Conservation (phyloP, 2,888 invertebrate genomes). For the Drosophila affinis region DNA sequence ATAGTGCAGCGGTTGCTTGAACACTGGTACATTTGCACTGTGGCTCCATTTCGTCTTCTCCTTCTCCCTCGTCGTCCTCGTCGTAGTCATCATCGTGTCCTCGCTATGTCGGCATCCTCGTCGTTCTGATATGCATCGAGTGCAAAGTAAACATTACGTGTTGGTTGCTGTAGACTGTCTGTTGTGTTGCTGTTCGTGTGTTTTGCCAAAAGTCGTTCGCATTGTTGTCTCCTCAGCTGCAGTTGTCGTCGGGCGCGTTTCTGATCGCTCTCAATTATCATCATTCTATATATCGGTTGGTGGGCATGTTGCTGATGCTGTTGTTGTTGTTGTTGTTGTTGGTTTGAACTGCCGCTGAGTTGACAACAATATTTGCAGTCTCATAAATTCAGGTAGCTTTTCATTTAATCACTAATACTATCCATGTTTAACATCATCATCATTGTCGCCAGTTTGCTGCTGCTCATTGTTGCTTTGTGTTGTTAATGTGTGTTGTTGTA, state of each 20-base stretch:
- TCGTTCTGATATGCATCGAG: conserved; percentile 72
- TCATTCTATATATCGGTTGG: conserved; percentile 67
- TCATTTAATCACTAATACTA: conserved; percentile 84
- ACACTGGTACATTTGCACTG: not conserved
- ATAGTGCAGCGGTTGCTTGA: conserved; percentile 47
- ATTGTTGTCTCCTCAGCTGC: conserved; percentile 74
- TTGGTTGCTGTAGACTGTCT: conserved; percentile 46
- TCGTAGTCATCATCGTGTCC: conserved; percentile 60
- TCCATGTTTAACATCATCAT: conserved; percentile 78
- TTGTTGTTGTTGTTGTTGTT: conserved; percentile 37
- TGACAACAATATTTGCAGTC: conserved; percentile 82
- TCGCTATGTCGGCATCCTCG: conserved; percentile 66
- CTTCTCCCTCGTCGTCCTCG: conserved; percentile 53
- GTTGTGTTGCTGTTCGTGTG: conserved; percentile 45
- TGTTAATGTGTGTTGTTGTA: conserved; percentile 58
- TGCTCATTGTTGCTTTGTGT: conserved; percentile 44
- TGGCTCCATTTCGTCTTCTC: conserved; percentile 10
- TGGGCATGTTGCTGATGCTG: conserved; percentile 68
- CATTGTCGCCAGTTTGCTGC: conserved; percentile 50
- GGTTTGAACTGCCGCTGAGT: conserved; percentile 72
- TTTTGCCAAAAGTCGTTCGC: conserved; percentile 79
- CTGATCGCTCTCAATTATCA: conserved; percentile 47
- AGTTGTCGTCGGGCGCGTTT: conserved; percentile 33
- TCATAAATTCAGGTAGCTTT: conserved; percentile 83
- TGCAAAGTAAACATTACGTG: conserved; percentile 74